phyloP scores from a whole-genome alignment of 2,113 vertebrate genomes.

The Oplegnathus fasciatus region DNA sequence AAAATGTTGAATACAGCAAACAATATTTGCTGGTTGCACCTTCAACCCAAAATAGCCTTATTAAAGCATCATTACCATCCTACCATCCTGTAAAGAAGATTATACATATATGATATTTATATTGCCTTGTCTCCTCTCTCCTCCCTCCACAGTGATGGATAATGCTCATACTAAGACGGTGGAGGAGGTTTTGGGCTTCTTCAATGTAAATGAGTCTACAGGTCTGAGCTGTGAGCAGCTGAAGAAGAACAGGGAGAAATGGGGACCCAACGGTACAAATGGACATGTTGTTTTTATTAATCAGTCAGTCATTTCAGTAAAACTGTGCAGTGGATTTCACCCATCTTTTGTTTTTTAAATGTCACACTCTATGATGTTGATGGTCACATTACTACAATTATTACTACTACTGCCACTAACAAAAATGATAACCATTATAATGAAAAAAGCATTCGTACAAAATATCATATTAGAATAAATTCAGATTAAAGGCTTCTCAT shows the following conservation, averaged over 20 bases:
- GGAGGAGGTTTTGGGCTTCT: slow-evolving; percentile 86
- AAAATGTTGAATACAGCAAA: background rate
- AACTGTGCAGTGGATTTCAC: background rate
- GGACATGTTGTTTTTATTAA: background rate
- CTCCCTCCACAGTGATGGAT: slow-evolving; percentile 81
- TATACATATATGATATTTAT: too few relatives aligned
- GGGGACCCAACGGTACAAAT: slow-evolving; percentile 84
- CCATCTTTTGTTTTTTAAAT: background rate
- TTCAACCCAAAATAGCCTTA: background rate
- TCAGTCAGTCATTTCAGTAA: background rate
- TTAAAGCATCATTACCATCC: background rate
- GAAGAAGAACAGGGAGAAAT: slow-evolving; percentile 84
- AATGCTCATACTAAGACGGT: slow-evolving; percentile 88
- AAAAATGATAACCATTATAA: background rate
- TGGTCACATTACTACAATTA: background rate
- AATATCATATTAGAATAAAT: background rate
- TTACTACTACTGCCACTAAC: background rate
- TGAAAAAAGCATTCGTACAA: background rate
- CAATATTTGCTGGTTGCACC: background rate
- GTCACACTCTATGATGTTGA: background rate
- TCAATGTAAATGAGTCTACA: slow-evolving; percentile 85
- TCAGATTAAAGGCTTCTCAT: background rate
- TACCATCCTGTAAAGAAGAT: too few relatives aligned
- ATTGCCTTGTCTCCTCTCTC: background rate
- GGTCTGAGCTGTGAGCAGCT: slow-evolving; percentile 87